Percentiles rank a stretch among this genome's conserved stretches.
Evolutionary conservation across 1,140 invertebrate species (phyloP).

Genomic region (Drosophila burlai): DNA sequence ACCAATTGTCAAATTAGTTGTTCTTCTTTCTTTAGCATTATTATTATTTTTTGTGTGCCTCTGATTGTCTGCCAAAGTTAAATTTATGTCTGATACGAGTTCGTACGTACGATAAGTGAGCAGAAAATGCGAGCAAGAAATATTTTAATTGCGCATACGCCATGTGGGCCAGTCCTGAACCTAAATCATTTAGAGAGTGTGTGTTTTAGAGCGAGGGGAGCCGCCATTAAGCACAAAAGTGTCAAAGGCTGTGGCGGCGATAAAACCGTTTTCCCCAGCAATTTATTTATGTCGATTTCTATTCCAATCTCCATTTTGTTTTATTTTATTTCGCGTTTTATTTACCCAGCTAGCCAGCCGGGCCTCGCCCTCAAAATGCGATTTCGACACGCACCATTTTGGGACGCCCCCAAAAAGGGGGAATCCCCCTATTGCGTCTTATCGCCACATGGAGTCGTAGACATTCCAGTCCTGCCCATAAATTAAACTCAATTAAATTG

Average conservation of each 20-base stretch:
- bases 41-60: neutral
- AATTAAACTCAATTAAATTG: slow-evolving; percentile 66
- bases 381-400: slow-evolving; percentile 77
- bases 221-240: slow-evolving; percentile 62
- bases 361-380: slow-evolving; percentile 60
- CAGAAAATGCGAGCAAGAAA: slow-evolving; percentile 30
- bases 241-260: slow-evolving; percentile 69
- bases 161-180: slow-evolving; percentile 37
- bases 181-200: slow-evolving; percentile 46
- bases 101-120: neutral
- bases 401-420: neutral
- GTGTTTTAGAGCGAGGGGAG: neutral
- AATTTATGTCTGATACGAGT: slow-evolving; percentile 53
- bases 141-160: slow-evolving; percentile 79
- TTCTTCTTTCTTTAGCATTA: slow-evolving; percentile 9
- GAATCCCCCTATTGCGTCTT: slow-evolving; percentile 5
- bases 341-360: slow-evolving; percentile 40
- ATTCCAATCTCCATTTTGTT: slow-evolving; percentile 64
- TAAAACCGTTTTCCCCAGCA: slow-evolving; percentile 69
- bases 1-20: slow-evolving; percentile 66
- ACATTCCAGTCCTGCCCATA: slow-evolving; percentile 44
- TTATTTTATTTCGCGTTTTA: slow-evolving; percentile 66
- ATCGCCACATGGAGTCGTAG: slow-evolving; percentile 36
- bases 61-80: slow-evolving; percentile 39
- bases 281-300: slow-evolving; percentile 72